Conservation (phyloP, 2,888 invertebrate genomes). For the Apamea anceps region DNA sequence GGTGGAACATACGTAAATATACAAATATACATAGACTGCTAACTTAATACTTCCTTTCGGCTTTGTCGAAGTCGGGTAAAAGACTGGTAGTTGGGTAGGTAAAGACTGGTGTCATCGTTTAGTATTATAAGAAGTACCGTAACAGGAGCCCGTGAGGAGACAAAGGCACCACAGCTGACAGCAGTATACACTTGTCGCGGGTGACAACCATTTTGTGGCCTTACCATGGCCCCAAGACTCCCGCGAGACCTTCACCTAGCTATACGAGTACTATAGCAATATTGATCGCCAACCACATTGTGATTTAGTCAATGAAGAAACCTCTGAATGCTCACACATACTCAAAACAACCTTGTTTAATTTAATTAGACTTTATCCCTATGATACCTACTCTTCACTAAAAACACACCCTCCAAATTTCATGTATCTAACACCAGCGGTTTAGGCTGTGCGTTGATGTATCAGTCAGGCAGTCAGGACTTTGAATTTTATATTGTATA, state of each 20-base stretch:
- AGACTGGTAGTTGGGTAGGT: too few species aligned
- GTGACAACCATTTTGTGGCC: neutral
- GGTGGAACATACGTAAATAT: too few species aligned
- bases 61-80: neutral
- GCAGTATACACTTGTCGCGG: neutral
- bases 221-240: neutral
- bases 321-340: neutral
- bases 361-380: neutral
- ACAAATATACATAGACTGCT: too few species aligned
- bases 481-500: too few species aligned
- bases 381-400: too few species aligned
- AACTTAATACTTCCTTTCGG: neutral
- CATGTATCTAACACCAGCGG: too few species aligned
- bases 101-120: neutral
- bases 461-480: too few species aligned
- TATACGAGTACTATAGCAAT: neutral
- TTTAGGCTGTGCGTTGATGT: too few species aligned
- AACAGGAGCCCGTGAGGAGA: too few species aligned
- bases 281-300: neutral
- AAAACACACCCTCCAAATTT: too few species aligned
- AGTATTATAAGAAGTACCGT: neutral
- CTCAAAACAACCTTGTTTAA: neutral
- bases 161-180: neutral
- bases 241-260: neutral
- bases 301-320: neutral